Evolutionary conservation across 2,113 vertebrate genomes (phyloP).

Genomic region (Forbesichthys agassizii): DNA sequence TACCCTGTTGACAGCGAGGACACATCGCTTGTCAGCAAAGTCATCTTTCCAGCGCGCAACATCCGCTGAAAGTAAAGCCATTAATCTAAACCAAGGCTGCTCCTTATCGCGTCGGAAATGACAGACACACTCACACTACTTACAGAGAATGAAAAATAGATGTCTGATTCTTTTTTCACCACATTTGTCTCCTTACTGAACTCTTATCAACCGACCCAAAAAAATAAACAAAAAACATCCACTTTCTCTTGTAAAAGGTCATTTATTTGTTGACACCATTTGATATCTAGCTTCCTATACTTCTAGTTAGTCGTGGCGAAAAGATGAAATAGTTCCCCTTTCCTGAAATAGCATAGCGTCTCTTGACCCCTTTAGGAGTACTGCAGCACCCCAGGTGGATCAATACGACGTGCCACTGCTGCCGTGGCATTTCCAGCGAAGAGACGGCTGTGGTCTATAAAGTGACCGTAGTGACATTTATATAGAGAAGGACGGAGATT

Average conservation of each 20-base stretch:
- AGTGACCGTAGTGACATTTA: slow-evolving; percentile 59
- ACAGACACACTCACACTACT: slow-evolving; percentile 50
- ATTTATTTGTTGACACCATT: slow-evolving; percentile 40
- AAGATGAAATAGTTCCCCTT: slow-evolving; percentile 15
- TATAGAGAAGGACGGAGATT: slow-evolving; percentile 52
- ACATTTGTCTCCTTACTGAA: slow-evolving; percentile 38
- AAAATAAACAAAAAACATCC: slow-evolving; percentile 28
- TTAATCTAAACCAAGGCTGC: slow-evolving; percentile 61
- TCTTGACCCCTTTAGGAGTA: slow-evolving; percentile 44
- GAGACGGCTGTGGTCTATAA: slow-evolving; percentile 63
- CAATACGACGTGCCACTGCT: slow-evolving; percentile 49
- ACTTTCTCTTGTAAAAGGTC: slow-evolving; percentile 28
- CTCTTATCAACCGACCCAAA: slow-evolving; percentile 14
- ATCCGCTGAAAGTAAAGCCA: slow-evolving; percentile 63
- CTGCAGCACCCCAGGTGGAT: slow-evolving; percentile 38
- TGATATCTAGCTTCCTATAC: slow-evolving; percentile 19
- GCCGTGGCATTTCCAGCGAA: slow-evolving; percentile 64
- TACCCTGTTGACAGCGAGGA: slow-evolving; percentile 62
- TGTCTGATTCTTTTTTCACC: slow-evolving; percentile 25
- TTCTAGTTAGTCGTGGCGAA: slow-evolving; percentile 1
- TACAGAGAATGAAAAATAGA: slow-evolving; percentile 57
- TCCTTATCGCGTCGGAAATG: slow-evolving; percentile 55
- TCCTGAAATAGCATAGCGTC: slow-evolving; percentile 38
- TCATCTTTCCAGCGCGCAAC: slow-evolving; percentile 64
- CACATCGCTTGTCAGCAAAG: slow-evolving; percentile 75